Evolutionary conservation across 2,113 vertebrate genomes (phyloP), one percentile per base, ranked within the genome.

Genomic region (Oncorhynchus mykiss): DNA sequence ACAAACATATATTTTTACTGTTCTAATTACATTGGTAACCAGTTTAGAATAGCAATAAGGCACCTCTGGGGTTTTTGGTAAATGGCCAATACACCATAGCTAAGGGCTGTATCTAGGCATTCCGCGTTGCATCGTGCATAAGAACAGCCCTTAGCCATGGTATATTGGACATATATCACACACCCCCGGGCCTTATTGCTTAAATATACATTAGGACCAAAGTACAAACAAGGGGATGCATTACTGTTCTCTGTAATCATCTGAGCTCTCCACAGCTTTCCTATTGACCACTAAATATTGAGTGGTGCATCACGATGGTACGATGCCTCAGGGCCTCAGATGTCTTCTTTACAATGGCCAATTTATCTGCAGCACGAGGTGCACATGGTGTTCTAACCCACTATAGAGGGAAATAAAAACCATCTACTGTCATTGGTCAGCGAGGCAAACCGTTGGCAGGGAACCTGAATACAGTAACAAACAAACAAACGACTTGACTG

Each of bases 241-340:
- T 45, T 45, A 45, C 39, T 45, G 9, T 22, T 13, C 31, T 34
- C 29, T 18, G 4, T n/a, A 31, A n/a, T 39, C 14, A 51, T 48
- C 25, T 78, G 70, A 45, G 39, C 48, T 60, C 39, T 80, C 74
- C 84, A 45, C 70, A 5, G 51, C 51, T 54, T 49, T 60, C 25
- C 68, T 64, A 77, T 49, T 20, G 77, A 80, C 81, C 78, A 76
- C 80, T 84, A 79, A 82, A 85, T 79, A 84, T 83, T 73, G 78
- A 84, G 69, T 16, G 9, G 9, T 49, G 64, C 39, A 69, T 27
- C 22, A 16, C 67, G 64, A 29, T 18, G n/a, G 39, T 9, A 2
- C 48, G 49, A 62, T 11, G 71, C 20, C 59, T 9, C 39, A 45
- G 39, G 39, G 39, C 39, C 39, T 45, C 59, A 9, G 59, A 22